phyloP scores from a whole-genome alignment of 2,113 vertebrate species.

The Oreochromis niloticus region DNA sequence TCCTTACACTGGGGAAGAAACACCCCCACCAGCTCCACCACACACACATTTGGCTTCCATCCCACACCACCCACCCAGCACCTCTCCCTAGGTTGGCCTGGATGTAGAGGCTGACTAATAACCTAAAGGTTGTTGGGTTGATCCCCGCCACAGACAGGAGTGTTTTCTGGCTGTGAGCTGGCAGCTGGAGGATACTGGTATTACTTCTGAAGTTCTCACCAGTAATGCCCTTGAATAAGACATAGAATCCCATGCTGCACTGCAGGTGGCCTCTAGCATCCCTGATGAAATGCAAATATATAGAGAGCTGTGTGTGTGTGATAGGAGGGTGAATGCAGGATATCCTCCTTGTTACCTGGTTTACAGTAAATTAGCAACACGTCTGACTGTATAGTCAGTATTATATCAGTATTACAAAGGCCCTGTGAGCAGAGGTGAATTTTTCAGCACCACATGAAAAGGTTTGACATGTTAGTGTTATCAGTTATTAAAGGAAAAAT shows the following conservation, averaged over 20 bases:
- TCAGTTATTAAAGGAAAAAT: not conserved
- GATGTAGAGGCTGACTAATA: constrained; percentile 67
- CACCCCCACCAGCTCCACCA: constrained; percentile 53
- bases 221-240: constrained; percentile 64
- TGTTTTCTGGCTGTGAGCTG: constrained; percentile 63
- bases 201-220: constrained; percentile 64
- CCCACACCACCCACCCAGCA: constrained; percentile 50
- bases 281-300: constrained; percentile 57
- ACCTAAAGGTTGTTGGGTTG: constrained; percentile 69
- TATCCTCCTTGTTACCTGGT: not conserved
- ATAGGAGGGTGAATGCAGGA: not conserved
- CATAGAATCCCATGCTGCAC: constrained; percentile 50
- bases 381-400: not conserved
- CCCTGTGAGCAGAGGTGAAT: not conserved
- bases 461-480: not conserved
- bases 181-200: constrained; percentile 58
- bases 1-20: constrained; percentile 75
- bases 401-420: not conserved
- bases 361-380: not conserved
- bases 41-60: constrained; percentile 51
- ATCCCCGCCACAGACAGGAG: constrained; percentile 62
- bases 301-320: not conserved
- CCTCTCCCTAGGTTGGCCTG: constrained; percentile 58
- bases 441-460: not conserved
- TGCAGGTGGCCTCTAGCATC: constrained; percentile 49